Base-by-base conservation (phyloP, 2,888 invertebrate genomes). In the Thysanoteuthis rhombus region DNA sequence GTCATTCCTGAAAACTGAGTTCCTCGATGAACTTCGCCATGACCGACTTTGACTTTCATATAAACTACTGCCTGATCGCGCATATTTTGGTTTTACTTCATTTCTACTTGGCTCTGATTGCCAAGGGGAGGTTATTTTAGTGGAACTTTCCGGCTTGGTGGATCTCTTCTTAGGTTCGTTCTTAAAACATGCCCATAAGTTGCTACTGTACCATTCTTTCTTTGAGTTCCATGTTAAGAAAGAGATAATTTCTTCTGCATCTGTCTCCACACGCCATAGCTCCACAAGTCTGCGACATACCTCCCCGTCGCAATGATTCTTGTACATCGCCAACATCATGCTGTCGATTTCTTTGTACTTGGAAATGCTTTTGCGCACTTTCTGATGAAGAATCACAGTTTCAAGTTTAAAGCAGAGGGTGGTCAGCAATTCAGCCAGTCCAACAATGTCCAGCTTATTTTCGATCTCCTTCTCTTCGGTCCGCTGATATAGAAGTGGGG, bases 291-390 rank as follows among this genome's bases (percentile, higher is more conserved):
- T 40, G 32, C 42, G 40, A n/a, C 92, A 92, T n/a, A 92, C 92
- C 22, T 92, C 92, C 19, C 42, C 92, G 12, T 45, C n/a, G n/a
- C 92, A 45, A 45, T 92, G 45, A 92, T 45, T 45, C 28, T 92
- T 92, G 45, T 45, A 92, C 36, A 92, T 40, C 32, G 36, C 45
- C 92, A 45, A 32, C 92, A 92, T 92, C 42, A 92, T 92, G 19
- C 28, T n/a, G 92, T 92, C 92, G 22, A 92, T 92, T 92, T 92
- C n/a, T 92, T 92, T 92, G 45, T 92, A 92, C 45, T 42, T 92
- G 42, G 28, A 92, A 92, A 92, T 92, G 42, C 39, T 92, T 36
- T 92, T 92, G 16, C 45, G 92, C 3, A 42, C 92, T 32, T 92
- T 92, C 32, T 92, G 92, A 16, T 38, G 92, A 32, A 92, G 92